These are phyloP conservation scores for Chaetodon trifascialis DNA, from an alignment of 2,113 vertebrate genomes.

Conservation along the genomic window DNA sequence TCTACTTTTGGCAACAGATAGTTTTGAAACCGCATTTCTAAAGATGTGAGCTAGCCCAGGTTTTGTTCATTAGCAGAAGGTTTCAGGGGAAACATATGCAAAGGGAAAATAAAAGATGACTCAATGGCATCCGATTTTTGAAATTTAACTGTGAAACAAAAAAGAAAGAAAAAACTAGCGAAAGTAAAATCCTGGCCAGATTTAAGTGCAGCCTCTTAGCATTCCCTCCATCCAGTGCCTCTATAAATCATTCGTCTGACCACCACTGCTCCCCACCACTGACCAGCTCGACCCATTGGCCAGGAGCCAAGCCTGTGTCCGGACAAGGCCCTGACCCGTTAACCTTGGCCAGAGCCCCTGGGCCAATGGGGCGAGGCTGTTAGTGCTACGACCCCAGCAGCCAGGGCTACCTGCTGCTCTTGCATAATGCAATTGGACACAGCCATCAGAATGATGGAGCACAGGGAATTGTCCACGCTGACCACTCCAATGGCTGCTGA, in stretches of 20 bases:
- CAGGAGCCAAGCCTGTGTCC: slow-evolving; percentile 86
- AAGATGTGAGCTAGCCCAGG: slow-evolving; percentile 60
- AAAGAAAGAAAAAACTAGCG: slow-evolving; percentile 11
- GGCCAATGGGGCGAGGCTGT: slow-evolving; percentile 86
- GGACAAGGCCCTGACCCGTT: slow-evolving; percentile 91
- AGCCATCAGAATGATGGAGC: slow-evolving; percentile 92
- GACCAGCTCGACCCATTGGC: slow-evolving; percentile 83
- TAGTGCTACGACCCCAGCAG: slow-evolving; percentile 83
- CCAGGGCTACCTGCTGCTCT: slow-evolving; percentile 96
- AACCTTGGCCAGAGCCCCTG: slow-evolving; percentile 82
- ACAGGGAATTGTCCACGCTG: slow-evolving; percentile 85
- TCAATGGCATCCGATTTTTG: slow-evolving; percentile 52
- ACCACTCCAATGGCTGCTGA: slow-evolving; percentile 79
- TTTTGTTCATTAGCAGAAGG: slow-evolving; percentile 71
- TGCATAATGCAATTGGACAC: slow-evolving; percentile 92
- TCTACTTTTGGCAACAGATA: slow-evolving; percentile 68
- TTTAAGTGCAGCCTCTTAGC: slow-evolving; percentile 69
- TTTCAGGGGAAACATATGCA: slow-evolving; percentile 64
- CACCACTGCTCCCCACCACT: slow-evolving; percentile 85
- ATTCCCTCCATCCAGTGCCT: slow-evolving; percentile 67
- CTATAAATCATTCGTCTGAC: slow-evolving; percentile 85
- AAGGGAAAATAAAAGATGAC: slow-evolving; percentile 59
- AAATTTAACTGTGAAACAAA: slow-evolving; percentile 32
- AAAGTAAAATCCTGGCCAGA: slow-evolving; percentile 60
- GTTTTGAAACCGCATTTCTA: slow-evolving; percentile 68